Conservation (phyloP, 2,113 vertebrate genomes). For the Solenodon paradoxus region DNA sequence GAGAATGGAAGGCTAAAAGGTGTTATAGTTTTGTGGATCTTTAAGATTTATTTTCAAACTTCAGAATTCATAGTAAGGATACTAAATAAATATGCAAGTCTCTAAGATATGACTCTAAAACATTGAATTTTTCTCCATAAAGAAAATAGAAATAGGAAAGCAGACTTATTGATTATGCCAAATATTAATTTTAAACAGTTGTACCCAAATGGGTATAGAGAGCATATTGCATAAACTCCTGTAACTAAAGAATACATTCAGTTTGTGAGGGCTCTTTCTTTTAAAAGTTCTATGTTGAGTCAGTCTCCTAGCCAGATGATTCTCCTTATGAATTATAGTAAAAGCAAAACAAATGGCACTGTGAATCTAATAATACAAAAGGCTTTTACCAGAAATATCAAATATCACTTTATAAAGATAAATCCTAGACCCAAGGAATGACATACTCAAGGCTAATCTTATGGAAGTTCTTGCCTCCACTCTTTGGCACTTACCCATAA, state of each 20-base stretch:
- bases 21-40: constrained; percentile 27
- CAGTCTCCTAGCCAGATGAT: neutral
- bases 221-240: neutral
- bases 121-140: constrained; percentile 27
- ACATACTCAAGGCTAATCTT: constrained; percentile 6
- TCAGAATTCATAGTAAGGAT: constrained; percentile 24
- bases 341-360: constrained; percentile 45
- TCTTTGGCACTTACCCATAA: neutral
- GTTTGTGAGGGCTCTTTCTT: constrained; percentile 4
- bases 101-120: neutral
- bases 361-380: constrained; percentile 46
- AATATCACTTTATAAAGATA: constrained; percentile 37
- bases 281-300: constrained; percentile 5
- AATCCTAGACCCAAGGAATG: neutral
- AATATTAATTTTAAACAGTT: neutral
- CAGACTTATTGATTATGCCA: neutral
- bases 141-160: constrained; percentile 18
- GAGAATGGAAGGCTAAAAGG: constrained; percentile 25
- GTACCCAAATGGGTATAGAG: neutral
- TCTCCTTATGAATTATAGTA: constrained; percentile 52
- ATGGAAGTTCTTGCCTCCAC: neutral
- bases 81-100: neutral
- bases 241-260: constrained; percentile 15
- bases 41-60: constrained; percentile 37
- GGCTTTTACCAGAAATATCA: constrained; percentile 50